These are phyloP conservation scores for Elephas maximus DNA, from an alignment of 2,113 vertebrate species.

Conservation along the genomic window DNA sequence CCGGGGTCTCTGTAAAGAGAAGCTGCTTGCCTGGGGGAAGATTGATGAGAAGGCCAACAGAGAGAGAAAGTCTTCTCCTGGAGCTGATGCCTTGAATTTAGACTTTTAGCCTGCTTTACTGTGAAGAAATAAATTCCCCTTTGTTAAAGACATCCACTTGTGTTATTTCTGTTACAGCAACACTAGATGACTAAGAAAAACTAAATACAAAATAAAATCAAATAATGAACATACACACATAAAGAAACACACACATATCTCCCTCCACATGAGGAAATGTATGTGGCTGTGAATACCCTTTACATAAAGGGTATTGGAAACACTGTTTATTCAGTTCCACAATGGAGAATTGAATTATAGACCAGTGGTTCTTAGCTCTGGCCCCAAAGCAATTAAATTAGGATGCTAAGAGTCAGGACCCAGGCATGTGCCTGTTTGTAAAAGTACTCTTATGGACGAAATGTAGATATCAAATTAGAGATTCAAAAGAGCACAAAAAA, in stretches of 20 bases:
- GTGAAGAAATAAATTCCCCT: no score
- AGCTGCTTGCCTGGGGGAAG: no score
- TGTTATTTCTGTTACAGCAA: no score
- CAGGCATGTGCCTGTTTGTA: background rate
- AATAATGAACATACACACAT: background rate
- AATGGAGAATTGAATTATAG: background rate
- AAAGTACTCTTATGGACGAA: background rate
- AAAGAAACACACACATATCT: background rate
- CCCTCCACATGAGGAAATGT: background rate
- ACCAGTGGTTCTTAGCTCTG: background rate
- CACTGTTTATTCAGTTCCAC: background rate
- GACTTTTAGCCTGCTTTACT: no score
- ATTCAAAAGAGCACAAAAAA: conserved; percentile 9
- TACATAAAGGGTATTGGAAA: background rate
- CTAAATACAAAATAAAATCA: background rate
- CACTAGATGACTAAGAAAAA: no score
- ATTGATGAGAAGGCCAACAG: no score
- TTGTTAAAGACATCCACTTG: no score
- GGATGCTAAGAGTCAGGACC: background rate
- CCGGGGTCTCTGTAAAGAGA: no score
- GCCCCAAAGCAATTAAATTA: background rate
- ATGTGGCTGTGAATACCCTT: background rate
- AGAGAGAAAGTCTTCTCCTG: no score
- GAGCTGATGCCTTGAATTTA: no score
- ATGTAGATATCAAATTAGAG: background rate